Evolutionary conservation across 2,113 vertebrate species (phyloP), one percentile per base, ranked within the genome.

Genomic region (Aix galericulata): DNA sequence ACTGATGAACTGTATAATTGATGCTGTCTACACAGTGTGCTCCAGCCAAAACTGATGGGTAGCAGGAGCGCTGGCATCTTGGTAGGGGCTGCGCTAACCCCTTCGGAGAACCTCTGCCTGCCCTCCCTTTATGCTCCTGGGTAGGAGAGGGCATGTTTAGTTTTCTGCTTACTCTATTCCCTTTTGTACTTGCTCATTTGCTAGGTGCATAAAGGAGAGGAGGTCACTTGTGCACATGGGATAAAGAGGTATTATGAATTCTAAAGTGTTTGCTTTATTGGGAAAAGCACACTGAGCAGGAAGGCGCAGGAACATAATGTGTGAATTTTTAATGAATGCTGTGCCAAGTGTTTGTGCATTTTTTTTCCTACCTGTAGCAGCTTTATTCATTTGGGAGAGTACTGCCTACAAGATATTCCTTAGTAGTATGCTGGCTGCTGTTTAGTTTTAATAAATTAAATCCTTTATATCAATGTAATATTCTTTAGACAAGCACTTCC

Each of bases 381-480:
- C 80, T 71, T 95, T 95, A 97, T 95, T 97, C 96, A 97, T 96
- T 76, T 97, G 96, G 96, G 96, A 97, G 95, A 97, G 91, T 97
- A 95, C 91, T 79, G 77, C 4, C 7, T 94, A 90, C 95, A 95
- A 67, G 74, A 95, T 82, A 91, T 95, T 96, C 95, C 77, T 88
- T 81, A 89, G 89, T 94, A 88, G 86, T 83, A 73, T 66, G 80
- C 93, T 95, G 95, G 94, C 97, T 97, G 96, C 97, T 95, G 94
- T 92, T 97, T 97, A 89, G 69, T 97, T 97, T 97, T 98, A 98
- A 98, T 98, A 97, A 97, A 98, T 98, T 97, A 98, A 98, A 98
- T 98, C 97, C 97, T 97, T 98, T 98, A 81, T 97, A 97, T 98
- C 97, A 96, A 98, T 95, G 96, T 97, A 98, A 97, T 97, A 93